Percentiles rank a stretch among this genome's conserved stretches.
Conservation (phyloP, 2,888 invertebrate species). For the Drosophila eohydei region DNA sequence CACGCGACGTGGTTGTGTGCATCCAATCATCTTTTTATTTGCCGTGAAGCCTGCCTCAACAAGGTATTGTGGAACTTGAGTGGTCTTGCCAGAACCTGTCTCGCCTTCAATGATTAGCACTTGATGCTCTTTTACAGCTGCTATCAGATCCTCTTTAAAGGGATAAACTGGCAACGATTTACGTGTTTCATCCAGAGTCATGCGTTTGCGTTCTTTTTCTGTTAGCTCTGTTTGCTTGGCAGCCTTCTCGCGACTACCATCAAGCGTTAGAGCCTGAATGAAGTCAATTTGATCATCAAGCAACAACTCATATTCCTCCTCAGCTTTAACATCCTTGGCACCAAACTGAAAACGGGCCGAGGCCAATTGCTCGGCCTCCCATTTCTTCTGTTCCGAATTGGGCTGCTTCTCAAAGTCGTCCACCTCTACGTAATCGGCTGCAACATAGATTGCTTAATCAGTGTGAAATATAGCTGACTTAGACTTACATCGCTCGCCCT, state of each 20-base stretch:
- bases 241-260: slow-evolving; percentile 87
- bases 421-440: slow-evolving; percentile 92
- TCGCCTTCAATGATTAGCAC: slow-evolving; percentile 98
- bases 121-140: slow-evolving; percentile 95
- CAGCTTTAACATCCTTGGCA: slow-evolving; percentile 91
- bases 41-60: slow-evolving; percentile 96
- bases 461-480: background rate
- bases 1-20: slow-evolving; percentile 98
- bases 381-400: slow-evolving; percentile 95
- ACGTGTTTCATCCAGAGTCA: slow-evolving; percentile 96
- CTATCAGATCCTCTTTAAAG: slow-evolving; percentile 94
- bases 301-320: slow-evolving; percentile 95
- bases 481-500: slow-evolving; percentile 87
- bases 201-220: slow-evolving; percentile 89
- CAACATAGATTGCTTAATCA: background rate
- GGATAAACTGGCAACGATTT: slow-evolving; percentile 97
- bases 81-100: slow-evolving; percentile 99
- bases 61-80: slow-evolving; percentile 99
- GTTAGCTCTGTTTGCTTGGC: slow-evolving; percentile 87
- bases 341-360: slow-evolving; percentile 97
- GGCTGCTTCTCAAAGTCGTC: slow-evolving; percentile 94
- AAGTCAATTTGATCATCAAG: slow-evolving; percentile 99
- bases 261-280: slow-evolving; percentile 94
- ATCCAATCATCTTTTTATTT: slow-evolving; percentile 95
- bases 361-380: slow-evolving; percentile 98